A percentile compares a stretch with the other conserved stretches of the same genome.
phyloP scores from a whole-genome alignment of 2,888 invertebrate genomes.

The Leptopilina syphax region DNA sequence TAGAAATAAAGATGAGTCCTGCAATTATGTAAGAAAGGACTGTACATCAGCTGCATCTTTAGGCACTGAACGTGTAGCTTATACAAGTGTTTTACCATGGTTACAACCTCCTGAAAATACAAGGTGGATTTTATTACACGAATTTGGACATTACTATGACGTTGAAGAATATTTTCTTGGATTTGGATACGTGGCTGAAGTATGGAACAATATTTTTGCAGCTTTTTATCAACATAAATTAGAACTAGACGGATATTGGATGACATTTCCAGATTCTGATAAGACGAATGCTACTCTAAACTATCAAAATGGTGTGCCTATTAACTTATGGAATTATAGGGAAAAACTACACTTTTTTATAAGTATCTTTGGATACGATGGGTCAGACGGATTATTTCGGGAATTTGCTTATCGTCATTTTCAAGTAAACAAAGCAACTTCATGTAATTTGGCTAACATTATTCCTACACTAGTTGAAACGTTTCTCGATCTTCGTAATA shows the following conservation, averaged over 20 bases:
- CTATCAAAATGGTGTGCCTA: background rate
- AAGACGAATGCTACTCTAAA: background rate
- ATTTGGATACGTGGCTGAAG: background rate
- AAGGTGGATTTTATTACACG: too few species aligned
- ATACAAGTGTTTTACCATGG: too few species aligned
- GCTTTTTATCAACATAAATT: background rate
- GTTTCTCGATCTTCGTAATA: background rate
- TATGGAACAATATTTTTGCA: background rate
- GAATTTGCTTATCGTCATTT: background rate
- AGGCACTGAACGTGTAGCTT: too few species aligned
- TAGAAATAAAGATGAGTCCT: background rate
- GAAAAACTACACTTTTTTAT: background rate
- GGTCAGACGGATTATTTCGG: background rate
- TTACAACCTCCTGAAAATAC: too few species aligned
- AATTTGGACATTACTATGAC: too few species aligned
- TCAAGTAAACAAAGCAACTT: background rate
- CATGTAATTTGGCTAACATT: background rate
- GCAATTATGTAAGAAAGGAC: too few species aligned
- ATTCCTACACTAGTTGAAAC: background rate
- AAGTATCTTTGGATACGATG: background rate
- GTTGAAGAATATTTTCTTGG: too few species aligned
- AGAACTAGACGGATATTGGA: background rate
- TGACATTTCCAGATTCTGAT: too few species aligned
- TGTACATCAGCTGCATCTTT: too few species aligned
- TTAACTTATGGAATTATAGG: background rate